Conservation (phyloP, 2,113 vertebrate species). For the Acrocephalus kingi region DNA sequence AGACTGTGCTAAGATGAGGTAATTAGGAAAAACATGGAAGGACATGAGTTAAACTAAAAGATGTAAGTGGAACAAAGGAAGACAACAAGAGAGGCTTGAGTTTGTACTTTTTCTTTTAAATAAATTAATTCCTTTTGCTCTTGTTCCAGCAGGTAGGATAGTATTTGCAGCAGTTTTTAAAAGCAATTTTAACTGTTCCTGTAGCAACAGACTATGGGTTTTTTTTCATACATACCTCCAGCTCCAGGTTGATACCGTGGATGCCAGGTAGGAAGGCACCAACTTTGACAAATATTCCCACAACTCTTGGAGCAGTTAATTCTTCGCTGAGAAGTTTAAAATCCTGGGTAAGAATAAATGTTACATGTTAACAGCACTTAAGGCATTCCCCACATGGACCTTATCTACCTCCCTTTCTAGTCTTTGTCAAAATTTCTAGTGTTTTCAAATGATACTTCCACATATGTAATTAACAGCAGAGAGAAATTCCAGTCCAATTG, state of each 20-base stretch:
- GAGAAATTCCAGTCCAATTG: neutral
- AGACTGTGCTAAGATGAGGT: neutral
- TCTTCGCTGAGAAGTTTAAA: constrained; percentile 78
- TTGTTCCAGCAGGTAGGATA: neutral
- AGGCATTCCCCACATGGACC: neutral
- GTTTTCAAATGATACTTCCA: neutral
- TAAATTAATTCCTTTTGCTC: neutral
- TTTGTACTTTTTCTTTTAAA: neutral
- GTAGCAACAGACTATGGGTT: neutral
- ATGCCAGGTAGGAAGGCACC: constrained; percentile 46
- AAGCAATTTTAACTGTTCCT: neutral
- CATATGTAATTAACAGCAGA: accelerated
- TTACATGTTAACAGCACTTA: neutral
- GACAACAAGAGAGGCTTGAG: neutral
- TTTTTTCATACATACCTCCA: constrained; percentile 76
- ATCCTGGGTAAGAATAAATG: constrained; percentile 72
- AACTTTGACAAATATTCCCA: constrained; percentile 79
- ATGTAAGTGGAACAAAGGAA: neutral
- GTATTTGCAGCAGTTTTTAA: neutral
- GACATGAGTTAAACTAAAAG: neutral
- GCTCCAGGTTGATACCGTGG: constrained; percentile 73
- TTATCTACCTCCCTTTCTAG: neutral
- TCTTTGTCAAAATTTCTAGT: neutral
- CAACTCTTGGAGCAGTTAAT: constrained; percentile 76
- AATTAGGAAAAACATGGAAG: neutral